Conservation (phyloP, 2,113 vertebrate genomes). For the Daboia siamensis region DNA sequence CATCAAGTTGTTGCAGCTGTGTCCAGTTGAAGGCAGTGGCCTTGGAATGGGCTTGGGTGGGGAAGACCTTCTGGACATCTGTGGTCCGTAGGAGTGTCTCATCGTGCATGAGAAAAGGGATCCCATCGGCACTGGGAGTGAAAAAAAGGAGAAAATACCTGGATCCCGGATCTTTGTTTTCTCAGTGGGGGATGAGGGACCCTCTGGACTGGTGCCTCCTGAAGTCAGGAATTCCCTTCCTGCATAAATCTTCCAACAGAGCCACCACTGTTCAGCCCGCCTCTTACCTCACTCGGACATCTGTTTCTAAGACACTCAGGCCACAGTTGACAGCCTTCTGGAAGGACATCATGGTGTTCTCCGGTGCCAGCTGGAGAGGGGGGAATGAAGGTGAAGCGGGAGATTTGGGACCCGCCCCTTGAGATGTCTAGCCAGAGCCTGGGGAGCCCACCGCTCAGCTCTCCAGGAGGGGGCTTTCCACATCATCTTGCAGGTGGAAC, state of each 20-base stretch:
- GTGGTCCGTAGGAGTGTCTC: constrained; percentile 83
- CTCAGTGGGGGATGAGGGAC: neutral
- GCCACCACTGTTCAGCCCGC: fast-evolving
- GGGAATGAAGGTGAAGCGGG: neutral
- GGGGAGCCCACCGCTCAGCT: too few species aligned
- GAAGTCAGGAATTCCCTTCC: neutral
- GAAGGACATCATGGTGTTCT: constrained; percentile 95
- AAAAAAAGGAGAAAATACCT: neutral
- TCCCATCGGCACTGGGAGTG: constrained; percentile 67
- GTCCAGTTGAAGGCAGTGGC: constrained; percentile 75
- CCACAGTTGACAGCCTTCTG: constrained; percentile 72
- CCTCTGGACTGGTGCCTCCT: neutral
- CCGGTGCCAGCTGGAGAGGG: constrained; percentile 83
- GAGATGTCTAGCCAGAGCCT: too few species aligned
- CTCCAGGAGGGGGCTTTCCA: neutral
- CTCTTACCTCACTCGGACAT: constrained; percentile 87
- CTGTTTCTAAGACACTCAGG: constrained; percentile 85
- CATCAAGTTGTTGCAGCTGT: constrained; percentile 78
- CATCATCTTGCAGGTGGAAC: neutral
- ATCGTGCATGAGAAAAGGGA: constrained; percentile 93
- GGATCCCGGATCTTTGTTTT: neutral
- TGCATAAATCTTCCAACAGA: neutral
- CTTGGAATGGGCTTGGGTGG: constrained; percentile 22
- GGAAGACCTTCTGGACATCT: constrained; percentile 72
- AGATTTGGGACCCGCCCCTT: neutral